These are phyloP conservation scores for Acholoe squamosa DNA, from an alignment of 2,888 invertebrate species.

Conservation along the genomic window DNA sequence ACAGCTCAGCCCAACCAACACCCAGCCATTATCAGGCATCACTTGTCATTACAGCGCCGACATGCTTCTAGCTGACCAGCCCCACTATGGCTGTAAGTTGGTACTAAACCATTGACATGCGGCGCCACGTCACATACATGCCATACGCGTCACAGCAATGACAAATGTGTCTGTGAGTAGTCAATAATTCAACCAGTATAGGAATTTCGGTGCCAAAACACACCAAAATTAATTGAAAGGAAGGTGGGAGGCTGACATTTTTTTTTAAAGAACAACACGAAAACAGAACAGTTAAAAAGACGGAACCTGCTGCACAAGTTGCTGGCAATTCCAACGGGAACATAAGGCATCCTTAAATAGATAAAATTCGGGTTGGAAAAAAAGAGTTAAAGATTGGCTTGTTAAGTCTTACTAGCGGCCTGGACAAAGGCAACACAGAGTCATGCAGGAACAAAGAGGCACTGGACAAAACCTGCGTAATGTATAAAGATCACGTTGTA, in stretches of 20 bases:
- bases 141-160: conserved; percentile 16
- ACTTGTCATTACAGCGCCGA: conserved; percentile 43
- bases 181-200: neutral
- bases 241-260: neutral
- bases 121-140: neutral
- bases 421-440: neutral
- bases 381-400: neutral
- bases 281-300: neutral
- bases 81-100: neutral
- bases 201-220: too few relatives aligned
- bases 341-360: conserved; percentile 58
- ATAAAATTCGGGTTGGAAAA: neutral
- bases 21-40: conserved; percentile 23
- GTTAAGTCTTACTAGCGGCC: conserved; percentile 23
- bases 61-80: conserved; percentile 31
- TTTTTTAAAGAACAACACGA: conserved; percentile 51
- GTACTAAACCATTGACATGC: conserved; percentile 32
- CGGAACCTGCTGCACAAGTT: conserved; percentile 57
- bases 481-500: neutral
- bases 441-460: conserved; percentile 29
- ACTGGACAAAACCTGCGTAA: conserved; percentile 43
- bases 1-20: conserved; percentile 33
- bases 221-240: neutral
- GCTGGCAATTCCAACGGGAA: conserved; percentile 57
- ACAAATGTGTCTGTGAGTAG: conserved; percentile 34